Evolutionary conservation across 2,113 vertebrate genomes (phyloP).

Genomic region (Nyctibius bracteatus): DNA sequence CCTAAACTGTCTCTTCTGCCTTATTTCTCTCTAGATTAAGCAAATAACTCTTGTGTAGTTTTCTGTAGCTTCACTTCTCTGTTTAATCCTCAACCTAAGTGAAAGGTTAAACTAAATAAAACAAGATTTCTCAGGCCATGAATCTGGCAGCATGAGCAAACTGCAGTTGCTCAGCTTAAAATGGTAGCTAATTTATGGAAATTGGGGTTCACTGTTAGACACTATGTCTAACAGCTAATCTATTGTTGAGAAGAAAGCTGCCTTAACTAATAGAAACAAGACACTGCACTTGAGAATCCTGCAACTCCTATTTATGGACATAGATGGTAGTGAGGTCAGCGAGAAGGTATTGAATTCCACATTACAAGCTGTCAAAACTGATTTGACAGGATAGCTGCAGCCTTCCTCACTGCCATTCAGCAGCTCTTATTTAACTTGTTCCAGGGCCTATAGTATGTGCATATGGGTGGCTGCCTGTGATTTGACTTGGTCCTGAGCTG

Average conservation of each 20-base stretch:
- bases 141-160: neutral
- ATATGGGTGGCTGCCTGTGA: neutral
- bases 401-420: neutral
- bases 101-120: neutral
- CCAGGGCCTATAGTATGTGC: neutral
- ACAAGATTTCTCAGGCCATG: neutral
- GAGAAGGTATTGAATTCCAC: neutral
- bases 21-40: constrained; percentile 37
- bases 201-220: neutral
- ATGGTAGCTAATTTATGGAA: neutral
- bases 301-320: neutral
- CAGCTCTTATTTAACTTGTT: neutral
- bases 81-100: neutral
- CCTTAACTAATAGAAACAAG: neutral
- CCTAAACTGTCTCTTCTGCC: constrained; percentile 59
- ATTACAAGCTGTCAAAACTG: neutral
- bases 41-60: neutral
- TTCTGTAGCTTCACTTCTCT: neutral
- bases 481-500: neutral
- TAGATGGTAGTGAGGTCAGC: neutral
- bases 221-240: neutral
- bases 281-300: neutral
- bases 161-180: neutral
- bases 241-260: neutral
- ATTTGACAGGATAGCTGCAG: neutral